phyloP scores from a whole-genome alignment of 2,797 vertebrate species.

The Arctocebus calabarensis region DNA sequence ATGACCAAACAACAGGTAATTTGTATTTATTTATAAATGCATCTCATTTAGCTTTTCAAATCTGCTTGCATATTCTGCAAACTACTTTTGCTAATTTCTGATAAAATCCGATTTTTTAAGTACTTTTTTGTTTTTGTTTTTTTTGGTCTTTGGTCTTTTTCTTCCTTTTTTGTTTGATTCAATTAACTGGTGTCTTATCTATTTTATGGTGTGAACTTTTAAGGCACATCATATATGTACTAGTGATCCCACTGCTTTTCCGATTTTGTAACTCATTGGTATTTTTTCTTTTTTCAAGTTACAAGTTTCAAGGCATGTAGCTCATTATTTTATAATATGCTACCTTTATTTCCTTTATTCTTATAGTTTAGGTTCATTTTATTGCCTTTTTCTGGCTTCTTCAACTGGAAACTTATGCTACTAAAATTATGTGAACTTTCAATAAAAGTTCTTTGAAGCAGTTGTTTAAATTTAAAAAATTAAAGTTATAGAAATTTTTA shows the following conservation, averaged over 20 bases:
- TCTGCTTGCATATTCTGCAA: background rate
- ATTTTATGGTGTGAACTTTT: background rate
- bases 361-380: background rate
- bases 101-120: background rate
- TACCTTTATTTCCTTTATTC: background rate
- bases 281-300: background rate
- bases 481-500: background rate
- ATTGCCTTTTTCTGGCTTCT: background rate
- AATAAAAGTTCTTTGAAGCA: background rate
- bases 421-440: background rate
- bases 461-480: background rate
- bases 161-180: background rate
- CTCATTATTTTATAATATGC: background rate
- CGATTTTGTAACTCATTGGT: background rate
- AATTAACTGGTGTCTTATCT: background rate
- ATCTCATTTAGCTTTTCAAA: background rate
- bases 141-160: background rate
- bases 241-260: background rate
- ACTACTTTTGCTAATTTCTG: constrained; percentile 7
- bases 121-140: background rate
- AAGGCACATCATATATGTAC: background rate
- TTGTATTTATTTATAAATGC: background rate
- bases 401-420: background rate
- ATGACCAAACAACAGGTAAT: background rate
- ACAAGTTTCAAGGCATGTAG: background rate